Percentiles rank a stretch among this genome's conserved stretches.
Evolutionary conservation across 2,113 vertebrate genomes (phyloP).

Genomic region (Siniperca knerii): DNA sequence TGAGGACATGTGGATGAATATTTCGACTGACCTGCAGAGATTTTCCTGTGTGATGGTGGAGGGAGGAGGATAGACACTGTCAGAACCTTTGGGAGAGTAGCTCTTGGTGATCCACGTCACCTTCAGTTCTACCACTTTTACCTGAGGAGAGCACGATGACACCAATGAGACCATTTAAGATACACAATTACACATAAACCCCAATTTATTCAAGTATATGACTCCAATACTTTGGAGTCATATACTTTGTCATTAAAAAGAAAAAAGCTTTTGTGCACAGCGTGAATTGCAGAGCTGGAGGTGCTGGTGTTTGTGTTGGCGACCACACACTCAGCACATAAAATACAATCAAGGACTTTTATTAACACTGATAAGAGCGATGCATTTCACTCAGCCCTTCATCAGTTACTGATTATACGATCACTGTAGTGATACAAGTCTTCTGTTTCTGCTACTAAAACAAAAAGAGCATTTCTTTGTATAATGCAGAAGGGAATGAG

Average conservation of each 20-base stretch:
- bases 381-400: neutral
- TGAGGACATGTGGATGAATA: neutral
- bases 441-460: neutral
- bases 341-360: neutral
- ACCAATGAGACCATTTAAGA: neutral
- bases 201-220: neutral
- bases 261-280: too few relatives aligned
- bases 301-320: too few relatives aligned
- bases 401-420: neutral
- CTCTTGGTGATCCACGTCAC: slow-evolving; percentile 99
- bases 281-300: too few relatives aligned
- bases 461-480: neutral
- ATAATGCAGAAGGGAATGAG: neutral
- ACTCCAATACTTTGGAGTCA: neutral
- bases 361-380: neutral
- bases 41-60: slow-evolving; percentile 95
- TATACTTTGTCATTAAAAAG: neutral
- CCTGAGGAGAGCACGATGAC: slow-evolving; percentile 80
- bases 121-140: slow-evolving; percentile 95
- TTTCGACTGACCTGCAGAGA: slow-evolving; percentile 88
- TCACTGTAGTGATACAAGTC: neutral
- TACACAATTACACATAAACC: neutral
- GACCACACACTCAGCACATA: too few relatives aligned
- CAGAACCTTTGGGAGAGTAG: slow-evolving; percentile 95
- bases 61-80: slow-evolving; percentile 95